Evolutionary conservation across 2,888 invertebrate genomes (phyloP).

Genomic region (Koerneria pararmatus): DNA sequence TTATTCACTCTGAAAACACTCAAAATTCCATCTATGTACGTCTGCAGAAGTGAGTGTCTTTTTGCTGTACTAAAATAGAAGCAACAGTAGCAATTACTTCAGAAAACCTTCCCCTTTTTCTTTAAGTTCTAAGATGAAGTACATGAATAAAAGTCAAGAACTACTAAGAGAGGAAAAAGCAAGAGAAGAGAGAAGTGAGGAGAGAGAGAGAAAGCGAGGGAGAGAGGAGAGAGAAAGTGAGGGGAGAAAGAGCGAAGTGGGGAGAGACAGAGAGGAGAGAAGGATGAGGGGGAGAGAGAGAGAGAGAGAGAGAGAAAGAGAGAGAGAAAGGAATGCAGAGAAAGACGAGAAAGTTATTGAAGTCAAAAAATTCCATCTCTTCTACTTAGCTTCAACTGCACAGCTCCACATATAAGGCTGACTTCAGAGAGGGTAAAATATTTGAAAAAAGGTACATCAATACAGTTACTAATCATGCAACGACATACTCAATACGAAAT

Average conservation of each 20-base stretch:
- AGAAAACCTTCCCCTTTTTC: too few relatives aligned
- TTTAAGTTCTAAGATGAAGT: neutral
- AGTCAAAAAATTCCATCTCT: slow-evolving; percentile 1
- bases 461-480: too few relatives aligned
- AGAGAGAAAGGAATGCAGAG: slow-evolving; percentile 6
- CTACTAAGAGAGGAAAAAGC: neutral
- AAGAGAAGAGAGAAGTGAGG: neutral
- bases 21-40: too few relatives aligned
- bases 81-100: too few relatives aligned
- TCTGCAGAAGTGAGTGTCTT: too few relatives aligned
- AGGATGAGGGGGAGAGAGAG: neutral
- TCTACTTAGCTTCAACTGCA: too few relatives aligned
- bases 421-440: too few relatives aligned
- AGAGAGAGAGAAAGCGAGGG: neutral
- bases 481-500: too few relatives aligned
- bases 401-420: too few relatives aligned
- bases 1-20: too few relatives aligned
- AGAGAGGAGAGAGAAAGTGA: slow-evolving; percentile 6
- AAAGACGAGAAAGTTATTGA: slow-evolving; percentile 8
- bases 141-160: neutral
- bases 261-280: neutral
- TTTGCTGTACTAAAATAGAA: too few relatives aligned
- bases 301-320: slow-evolving; percentile 10
- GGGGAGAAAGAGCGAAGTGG: neutral
- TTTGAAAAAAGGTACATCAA: too few relatives aligned